phyloP scores from a whole-genome alignment of 2,888 invertebrate genomes.

The Eumerus sabulonum region DNA sequence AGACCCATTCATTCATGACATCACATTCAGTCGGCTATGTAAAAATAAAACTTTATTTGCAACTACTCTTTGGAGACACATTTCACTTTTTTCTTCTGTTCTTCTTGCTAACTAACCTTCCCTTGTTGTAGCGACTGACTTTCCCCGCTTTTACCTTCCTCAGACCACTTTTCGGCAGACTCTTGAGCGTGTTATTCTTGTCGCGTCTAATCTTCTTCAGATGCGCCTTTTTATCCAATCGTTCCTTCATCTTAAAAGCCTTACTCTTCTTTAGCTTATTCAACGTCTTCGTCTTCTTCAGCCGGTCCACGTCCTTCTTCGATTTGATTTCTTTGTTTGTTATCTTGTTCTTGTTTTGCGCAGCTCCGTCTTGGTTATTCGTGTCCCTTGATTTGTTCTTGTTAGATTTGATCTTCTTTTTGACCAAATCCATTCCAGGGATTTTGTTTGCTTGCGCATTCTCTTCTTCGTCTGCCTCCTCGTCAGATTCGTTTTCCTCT shows the following conservation, averaged over 20 bases:
- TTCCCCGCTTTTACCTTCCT: slow-evolving; percentile 73
- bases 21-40: neutral
- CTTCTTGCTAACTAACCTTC: slow-evolving; percentile 74
- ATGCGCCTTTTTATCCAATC: slow-evolving; percentile 85
- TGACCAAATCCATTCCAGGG: slow-evolving; percentile 76
- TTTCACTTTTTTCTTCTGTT: slow-evolving; percentile 67
- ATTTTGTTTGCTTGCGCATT: slow-evolving; percentile 70
- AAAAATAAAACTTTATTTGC: neutral
- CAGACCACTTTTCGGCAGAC: slow-evolving; percentile 75
- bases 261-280: slow-evolving; percentile 88
- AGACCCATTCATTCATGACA: no score
- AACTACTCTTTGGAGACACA: neutral
- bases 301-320: slow-evolving; percentile 85
- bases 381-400: slow-evolving; percentile 52
- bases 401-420: slow-evolving; percentile 39
- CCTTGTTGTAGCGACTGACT: slow-evolving; percentile 72
- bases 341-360: slow-evolving; percentile 62
- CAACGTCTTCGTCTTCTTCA: slow-evolving; percentile 85
- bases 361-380: slow-evolving; percentile 31
- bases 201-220: slow-evolving; percentile 83
- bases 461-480: slow-evolving; percentile 73
- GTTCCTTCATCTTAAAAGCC: slow-evolving; percentile 87
- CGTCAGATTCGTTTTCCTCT: slow-evolving; percentile 72
- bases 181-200: slow-evolving; percentile 74
- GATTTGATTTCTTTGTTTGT: slow-evolving; percentile 68